Evolutionary conservation across 2,113 vertebrate species (phyloP).

Genomic region (Catharus minimus): DNA sequence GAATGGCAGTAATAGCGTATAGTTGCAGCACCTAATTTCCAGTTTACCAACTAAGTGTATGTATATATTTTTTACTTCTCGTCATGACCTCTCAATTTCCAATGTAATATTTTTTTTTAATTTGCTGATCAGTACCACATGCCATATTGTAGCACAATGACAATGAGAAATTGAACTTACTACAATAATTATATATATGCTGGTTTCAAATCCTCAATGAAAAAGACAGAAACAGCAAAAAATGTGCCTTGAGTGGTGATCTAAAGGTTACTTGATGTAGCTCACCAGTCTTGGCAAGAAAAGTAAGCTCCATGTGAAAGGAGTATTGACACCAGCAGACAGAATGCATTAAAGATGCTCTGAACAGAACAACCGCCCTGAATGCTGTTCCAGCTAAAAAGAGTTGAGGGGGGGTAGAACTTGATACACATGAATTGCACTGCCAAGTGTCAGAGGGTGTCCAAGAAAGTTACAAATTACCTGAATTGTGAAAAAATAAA

Average conservation of each 20-base stretch:
- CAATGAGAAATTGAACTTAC: neutral
- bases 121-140: neutral
- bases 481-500: neutral
- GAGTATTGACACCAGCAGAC: neutral
- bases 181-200: neutral
- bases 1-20: neutral
- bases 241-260: neutral
- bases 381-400: neutral
- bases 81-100: neutral
- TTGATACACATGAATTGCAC: neutral
- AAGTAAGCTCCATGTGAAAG: neutral
- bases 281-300: neutral
- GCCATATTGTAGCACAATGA: neutral
- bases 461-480: neutral
- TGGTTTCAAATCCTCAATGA: neutral
- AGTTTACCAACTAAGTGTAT: neutral
- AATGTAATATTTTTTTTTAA: neutral
- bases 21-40: neutral
- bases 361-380: neutral
- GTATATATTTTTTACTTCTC: neutral
- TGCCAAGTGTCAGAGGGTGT: neutral
- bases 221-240: neutral
- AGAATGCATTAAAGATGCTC: neutral
- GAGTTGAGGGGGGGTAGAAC: fast-evolving
- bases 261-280: neutral